A percentile compares a stretch with the other conserved stretches of the same genome.
Evolutionary conservation across 2,797 vertebrate species (phyloP).

Genomic region (Prunella strophiata): DNA sequence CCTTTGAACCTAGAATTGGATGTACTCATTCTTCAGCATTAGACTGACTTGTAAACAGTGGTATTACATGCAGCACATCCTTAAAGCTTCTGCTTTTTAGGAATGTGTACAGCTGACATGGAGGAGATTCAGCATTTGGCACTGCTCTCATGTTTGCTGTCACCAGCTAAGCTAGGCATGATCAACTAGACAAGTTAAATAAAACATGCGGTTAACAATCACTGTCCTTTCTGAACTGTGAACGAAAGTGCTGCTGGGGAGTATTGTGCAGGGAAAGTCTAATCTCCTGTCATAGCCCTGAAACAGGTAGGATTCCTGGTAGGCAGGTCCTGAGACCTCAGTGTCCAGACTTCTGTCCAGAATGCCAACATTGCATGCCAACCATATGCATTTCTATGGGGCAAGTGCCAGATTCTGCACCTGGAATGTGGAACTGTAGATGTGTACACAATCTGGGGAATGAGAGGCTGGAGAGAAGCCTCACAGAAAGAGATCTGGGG

Average conservation of each 20-base stretch:
- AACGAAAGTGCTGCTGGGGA: neutral
- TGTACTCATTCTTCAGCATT: neutral
- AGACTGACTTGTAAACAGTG: neutral
- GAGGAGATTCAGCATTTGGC: neutral
- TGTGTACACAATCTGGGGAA: fast-evolving
- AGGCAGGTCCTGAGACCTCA: neutral
- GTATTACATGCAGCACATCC: neutral
- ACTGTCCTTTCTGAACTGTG: neutral
- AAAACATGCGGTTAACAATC: neutral
- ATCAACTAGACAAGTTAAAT: neutral
- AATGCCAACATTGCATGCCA: neutral
- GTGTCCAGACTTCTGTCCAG: neutral
- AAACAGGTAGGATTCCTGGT: neutral
- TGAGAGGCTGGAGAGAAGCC: neutral
- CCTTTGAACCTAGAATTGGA: neutral
- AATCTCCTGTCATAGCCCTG: neutral
- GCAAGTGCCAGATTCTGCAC: neutral
- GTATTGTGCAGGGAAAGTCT: neutral
- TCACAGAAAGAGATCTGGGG: neutral
- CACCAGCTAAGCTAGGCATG: neutral
- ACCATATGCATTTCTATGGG: neutral
- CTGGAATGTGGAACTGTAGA: neutral
- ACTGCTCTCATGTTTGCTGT: neutral
- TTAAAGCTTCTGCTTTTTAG: neutral
- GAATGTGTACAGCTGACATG: neutral